Conservation (phyloP, 2,113 vertebrate species). For the Phyllostomus hastatus region DNA sequence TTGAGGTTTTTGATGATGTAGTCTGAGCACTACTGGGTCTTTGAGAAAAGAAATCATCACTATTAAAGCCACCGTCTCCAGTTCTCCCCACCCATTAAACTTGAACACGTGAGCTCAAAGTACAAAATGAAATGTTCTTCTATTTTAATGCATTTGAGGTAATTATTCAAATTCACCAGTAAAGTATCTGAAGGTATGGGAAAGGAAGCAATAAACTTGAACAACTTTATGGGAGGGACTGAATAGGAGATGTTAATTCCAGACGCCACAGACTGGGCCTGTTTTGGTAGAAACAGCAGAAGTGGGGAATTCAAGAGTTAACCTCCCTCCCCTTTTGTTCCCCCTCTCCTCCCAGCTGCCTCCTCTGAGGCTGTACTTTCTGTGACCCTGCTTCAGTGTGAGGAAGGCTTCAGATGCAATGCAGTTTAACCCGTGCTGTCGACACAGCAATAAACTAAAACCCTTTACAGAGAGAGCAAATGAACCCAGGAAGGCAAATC, state of each 20-base stretch:
- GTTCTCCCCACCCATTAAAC: constrained; percentile 44
- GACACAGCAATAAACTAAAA: constrained; percentile 77
- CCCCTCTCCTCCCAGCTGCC: constrained; percentile 41
- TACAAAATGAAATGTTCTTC: neutral
- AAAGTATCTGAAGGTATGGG: neutral
- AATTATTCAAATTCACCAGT: constrained; percentile 39
- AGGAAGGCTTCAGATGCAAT: constrained; percentile 71
- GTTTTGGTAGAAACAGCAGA: neutral
- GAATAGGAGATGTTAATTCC: constrained; percentile 2
- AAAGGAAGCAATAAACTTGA: neutral
- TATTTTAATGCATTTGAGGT: neutral
- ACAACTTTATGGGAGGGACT: neutral
- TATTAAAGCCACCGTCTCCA: neutral
- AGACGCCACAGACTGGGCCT: neutral
- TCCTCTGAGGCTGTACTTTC: constrained; percentile 75
- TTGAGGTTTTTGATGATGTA: constrained; percentile 3
- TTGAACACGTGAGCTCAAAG: constrained; percentile 31
- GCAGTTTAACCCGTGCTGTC: constrained; percentile 78
- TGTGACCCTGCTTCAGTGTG: constrained; percentile 74
- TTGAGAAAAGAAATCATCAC: neutral
- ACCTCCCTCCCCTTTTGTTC: neutral
- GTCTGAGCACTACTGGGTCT: neutral
- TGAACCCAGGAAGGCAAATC: constrained; percentile 69
- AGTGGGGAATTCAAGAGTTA: constrained; percentile 69
- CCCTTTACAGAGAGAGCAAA: constrained; percentile 68